Evolutionary conservation across 2,888 invertebrate genomes (phyloP), one percentile per base, ranked within the genome.

Genomic region (Tinea trinotella): DNA sequence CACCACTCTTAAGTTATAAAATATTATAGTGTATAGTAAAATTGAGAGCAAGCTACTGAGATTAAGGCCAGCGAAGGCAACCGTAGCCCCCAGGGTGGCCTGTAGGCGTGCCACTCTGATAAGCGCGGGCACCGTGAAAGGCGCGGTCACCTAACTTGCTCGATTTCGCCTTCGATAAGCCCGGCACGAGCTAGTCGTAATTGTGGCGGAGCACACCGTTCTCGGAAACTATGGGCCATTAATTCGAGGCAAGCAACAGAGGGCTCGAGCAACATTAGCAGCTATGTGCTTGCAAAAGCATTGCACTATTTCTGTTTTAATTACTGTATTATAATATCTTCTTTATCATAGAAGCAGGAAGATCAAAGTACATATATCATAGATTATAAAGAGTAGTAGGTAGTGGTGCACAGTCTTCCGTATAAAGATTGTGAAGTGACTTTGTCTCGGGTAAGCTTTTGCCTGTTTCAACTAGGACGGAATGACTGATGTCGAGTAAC

Each of bases 101-200:
- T 66, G 65, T 67, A 65, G 75, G 74, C 67, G 71, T 68, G 71
- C 61, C 59, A 54, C 54, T 19, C 30, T 9, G 13, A 49, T 30
- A 52, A 53, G 36, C 53, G 62, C 58, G 65, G 69, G 66, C 67
- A 61, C 68, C 64, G 81, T 74, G 78, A 79, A 81, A 79, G 79
- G 80, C 70, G 67, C 67, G 71, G 73, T 72, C 72, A 67, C 67
- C 69, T 61, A 67, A 71, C 68, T 62, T 56, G 65, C 59, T 68
- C 66, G 73, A 76, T 75, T 69, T 72, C 65, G 72, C 71, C 71
- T 71, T 74, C 70, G 74, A 77, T 77, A 79, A 70, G 66, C 63
- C 62, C 57, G 64, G 56, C 64, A 60, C 62, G 61, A 59, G 59
- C 66, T 63, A 60, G 58, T 24, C 17, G 65, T 68, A 71, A 69